These are phyloP conservation scores for Hetaerina titia DNA, from an alignment of 2,888 invertebrate species.

Conservation along the genomic window DNA sequence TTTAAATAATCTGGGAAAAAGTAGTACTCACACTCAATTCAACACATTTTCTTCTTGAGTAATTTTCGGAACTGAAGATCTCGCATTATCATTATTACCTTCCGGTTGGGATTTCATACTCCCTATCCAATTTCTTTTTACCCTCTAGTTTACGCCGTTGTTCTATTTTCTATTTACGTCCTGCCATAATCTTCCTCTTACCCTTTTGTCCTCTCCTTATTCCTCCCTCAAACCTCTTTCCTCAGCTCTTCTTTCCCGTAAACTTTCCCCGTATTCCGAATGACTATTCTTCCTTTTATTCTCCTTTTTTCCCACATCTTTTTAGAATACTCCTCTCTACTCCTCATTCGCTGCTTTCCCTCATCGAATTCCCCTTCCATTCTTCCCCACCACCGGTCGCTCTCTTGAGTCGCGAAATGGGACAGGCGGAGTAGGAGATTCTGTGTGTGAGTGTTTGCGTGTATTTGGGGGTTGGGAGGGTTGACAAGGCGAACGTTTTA, in stretches of 20 bases:
- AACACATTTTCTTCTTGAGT: not conserved
- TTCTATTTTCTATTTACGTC: not conserved
- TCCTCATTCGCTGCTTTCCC: not conserved
- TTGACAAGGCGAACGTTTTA: not conserved
- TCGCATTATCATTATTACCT: not conserved
- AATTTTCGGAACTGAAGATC: not conserved
- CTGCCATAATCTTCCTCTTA: not conserved
- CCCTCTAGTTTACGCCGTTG: not conserved
- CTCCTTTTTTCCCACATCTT: not conserved
- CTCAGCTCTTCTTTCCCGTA: not conserved
- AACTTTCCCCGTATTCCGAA: not conserved
- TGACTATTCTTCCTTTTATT: not conserved
- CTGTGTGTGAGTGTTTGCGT: not conserved
- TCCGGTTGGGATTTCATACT: slow-evolving; percentile 3
- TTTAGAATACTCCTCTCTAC: not conserved
- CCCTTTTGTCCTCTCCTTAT: not conserved
- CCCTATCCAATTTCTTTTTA: not conserved
- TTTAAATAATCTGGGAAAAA: not conserved
- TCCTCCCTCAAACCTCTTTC: not conserved
- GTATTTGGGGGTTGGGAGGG: not conserved
- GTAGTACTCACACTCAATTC: not conserved
- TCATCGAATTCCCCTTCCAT: not conserved
- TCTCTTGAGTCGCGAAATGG: not conserved
- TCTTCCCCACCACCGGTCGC: not conserved
- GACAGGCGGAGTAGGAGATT: not conserved